Percentiles rank a stretch among this genome's conserved stretches.
phyloP scores from a whole-genome alignment of 2,888 invertebrate genomes.

The Parapristionchus giblindavisi region DNA sequence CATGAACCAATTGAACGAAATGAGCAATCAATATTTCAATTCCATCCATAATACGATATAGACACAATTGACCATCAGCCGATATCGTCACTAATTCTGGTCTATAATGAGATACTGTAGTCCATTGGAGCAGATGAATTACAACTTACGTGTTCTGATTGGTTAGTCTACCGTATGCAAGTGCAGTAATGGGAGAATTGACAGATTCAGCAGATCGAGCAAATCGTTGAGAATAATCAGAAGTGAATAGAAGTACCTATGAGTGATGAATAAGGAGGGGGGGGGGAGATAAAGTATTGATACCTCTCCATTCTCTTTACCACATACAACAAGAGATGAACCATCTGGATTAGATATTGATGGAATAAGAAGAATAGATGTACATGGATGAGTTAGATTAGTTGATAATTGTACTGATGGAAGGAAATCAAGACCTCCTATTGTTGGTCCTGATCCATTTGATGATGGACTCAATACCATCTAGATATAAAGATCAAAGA shows the following conservation, averaged over 20 bases:
- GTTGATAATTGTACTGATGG: conserved; percentile 33
- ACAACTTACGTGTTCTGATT: conserved; percentile 13
- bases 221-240: conserved; percentile 23
- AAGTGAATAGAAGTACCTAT: conserved; percentile 20
- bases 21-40: not conserved
- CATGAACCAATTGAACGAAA: conserved; percentile 17
- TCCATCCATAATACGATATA: conserved; percentile 9
- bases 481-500: not conserved
- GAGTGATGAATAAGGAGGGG: too few species aligned
- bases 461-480: too few species aligned
- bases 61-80: conserved; percentile 22
- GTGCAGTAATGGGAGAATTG: conserved; percentile 32
- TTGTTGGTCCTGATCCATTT: too few species aligned
- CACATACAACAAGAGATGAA: conserved; percentile 19
- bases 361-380: conserved; percentile 24
- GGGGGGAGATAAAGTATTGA: too few species aligned
- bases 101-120: conserved; percentile 14
- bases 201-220: not conserved
- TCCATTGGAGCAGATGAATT: not conserved
- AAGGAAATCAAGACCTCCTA: conserved; percentile 34
- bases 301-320: conserved; percentile 39
- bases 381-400: conserved; percentile 18
- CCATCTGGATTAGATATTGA: not conserved
- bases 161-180: conserved; percentile 29
- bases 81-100: conserved; percentile 32